A percentile compares a stretch with the other conserved stretches of the same genome.
Evolutionary conservation across 2,113 vertebrate genomes (phyloP).

Genomic region (Salvelinus sp.): DNA sequence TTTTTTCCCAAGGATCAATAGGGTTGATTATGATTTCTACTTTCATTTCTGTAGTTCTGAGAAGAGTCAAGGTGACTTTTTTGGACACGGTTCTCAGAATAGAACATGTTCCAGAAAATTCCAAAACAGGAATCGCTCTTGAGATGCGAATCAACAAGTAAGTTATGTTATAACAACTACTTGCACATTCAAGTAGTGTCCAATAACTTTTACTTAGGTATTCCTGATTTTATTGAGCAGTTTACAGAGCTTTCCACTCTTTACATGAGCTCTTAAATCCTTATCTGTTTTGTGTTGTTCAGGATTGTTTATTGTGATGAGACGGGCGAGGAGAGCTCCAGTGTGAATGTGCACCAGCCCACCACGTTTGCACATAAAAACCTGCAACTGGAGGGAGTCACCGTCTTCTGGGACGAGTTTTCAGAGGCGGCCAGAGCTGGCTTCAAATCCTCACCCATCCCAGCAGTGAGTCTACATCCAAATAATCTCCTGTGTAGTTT

Average conservation of each 20-base stretch:
- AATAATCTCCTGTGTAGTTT: not conserved
- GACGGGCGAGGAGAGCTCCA: slow-evolving; percentile 86
- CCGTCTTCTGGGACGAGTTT: slow-evolving; percentile 95
- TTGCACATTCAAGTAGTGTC: not conserved
- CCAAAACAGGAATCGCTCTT: slow-evolving; percentile 93
- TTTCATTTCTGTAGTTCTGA: slow-evolving; percentile 79
- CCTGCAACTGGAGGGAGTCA: slow-evolving; percentile 87
- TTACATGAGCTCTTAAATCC: not conserved
- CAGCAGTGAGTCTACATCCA: slow-evolving; percentile 74
- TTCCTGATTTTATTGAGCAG: not conserved
- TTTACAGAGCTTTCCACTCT: not conserved
- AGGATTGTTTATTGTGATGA: slow-evolving; percentile 95
- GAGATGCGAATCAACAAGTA: slow-evolving; percentile 93
- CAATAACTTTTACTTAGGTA: not conserved
- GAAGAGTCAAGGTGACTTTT: slow-evolving; percentile 96
- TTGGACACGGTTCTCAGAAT: slow-evolving; percentile 91
- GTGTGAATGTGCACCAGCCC: slow-evolving; percentile 91
- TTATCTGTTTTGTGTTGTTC: slow-evolving; percentile 41
- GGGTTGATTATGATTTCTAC: slow-evolving; percentile 15
- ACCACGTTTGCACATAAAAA: slow-evolving; percentile 94
- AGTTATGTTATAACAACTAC: slow-evolving; percentile 34
- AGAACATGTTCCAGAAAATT: slow-evolving; percentile 94
- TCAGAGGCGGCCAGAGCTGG: slow-evolving; percentile 84
- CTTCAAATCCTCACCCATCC: slow-evolving; percentile 84
- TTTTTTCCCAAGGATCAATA: not conserved